These are phyloP conservation scores for Orgyia antiqua DNA, from an alignment of 2,888 invertebrate genomes.

Conservation along the genomic window DNA sequence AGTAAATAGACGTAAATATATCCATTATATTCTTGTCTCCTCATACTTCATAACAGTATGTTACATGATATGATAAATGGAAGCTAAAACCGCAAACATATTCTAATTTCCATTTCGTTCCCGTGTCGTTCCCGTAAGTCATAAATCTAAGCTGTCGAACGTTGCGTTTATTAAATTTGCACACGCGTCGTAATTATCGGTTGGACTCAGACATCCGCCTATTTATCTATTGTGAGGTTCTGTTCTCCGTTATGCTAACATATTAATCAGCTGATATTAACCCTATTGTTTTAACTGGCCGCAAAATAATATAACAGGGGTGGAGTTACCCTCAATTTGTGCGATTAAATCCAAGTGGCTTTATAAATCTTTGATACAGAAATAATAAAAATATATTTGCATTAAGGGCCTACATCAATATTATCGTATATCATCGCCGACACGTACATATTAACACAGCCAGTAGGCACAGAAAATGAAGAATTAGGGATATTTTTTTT, in stretches of 20 bases:
- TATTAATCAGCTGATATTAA: conserved; percentile 18
- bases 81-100: neutral
- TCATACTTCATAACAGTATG: conserved; percentile 2
- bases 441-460: too few species aligned
- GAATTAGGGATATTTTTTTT: too few species aligned
- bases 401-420: too few species aligned
- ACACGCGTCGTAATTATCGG: conserved; percentile 70
- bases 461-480: too few species aligned
- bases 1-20: too few species aligned
- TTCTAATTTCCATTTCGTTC: conserved; percentile 2
- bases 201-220: conserved; percentile 34
- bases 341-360: too few species aligned
- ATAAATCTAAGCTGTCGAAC: conserved; percentile 35
- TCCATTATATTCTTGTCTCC: neutral
- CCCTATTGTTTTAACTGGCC: conserved; percentile 22
- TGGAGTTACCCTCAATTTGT: too few species aligned
- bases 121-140: conserved; percentile 11
- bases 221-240: conserved; percentile 42
- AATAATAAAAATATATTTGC: too few species aligned
- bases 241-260: conserved; percentile 16
- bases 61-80: conserved; percentile 5
- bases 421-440: too few species aligned
- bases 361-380: too few species aligned
- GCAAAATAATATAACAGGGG: too few species aligned
- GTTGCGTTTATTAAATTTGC: conserved; percentile 69